Evolutionary conservation across 2,888 invertebrate genomes (phyloP).

Genomic region (Beris chalybata): DNA sequence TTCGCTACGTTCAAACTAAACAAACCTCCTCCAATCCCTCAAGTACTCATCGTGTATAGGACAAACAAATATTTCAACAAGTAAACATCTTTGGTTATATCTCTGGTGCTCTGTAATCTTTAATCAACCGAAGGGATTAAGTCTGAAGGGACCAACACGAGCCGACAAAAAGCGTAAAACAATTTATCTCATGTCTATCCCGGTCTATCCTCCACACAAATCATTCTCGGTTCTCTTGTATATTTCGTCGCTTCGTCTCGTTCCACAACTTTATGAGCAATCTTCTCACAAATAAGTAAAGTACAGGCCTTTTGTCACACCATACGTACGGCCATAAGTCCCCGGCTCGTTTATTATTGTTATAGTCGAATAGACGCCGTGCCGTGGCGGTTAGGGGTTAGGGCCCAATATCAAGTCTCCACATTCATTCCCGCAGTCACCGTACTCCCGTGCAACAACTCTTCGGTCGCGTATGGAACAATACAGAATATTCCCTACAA

Average conservation of each 20-base stretch:
- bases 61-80: constrained; percentile 28
- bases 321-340: constrained; percentile 10
- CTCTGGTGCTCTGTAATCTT: constrained; percentile 6
- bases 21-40: no score
- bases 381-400: background rate
- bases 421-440: no score
- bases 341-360: constrained; percentile 18
- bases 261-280: background rate
- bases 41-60: no score
- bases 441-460: no score
- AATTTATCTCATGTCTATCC: constrained; percentile 28
- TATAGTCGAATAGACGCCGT: constrained; percentile 24
- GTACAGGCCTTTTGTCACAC: constrained; percentile 25
- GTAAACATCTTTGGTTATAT: constrained; percentile 8
- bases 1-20: no score
- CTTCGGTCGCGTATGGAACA: no score
- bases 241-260: constrained; percentile 24
- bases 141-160: constrained; percentile 13
- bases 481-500: no score
- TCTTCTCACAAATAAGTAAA: constrained; percentile 2
- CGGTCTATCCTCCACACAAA: constrained; percentile 19
- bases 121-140: constrained; percentile 24
- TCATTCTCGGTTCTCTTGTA: constrained; percentile 20
- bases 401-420: no score
- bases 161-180: constrained; percentile 26